These are phyloP conservation scores for Eciton burchellii DNA, from an alignment of 1,140 invertebrate species.

Conservation along the genomic window DNA sequence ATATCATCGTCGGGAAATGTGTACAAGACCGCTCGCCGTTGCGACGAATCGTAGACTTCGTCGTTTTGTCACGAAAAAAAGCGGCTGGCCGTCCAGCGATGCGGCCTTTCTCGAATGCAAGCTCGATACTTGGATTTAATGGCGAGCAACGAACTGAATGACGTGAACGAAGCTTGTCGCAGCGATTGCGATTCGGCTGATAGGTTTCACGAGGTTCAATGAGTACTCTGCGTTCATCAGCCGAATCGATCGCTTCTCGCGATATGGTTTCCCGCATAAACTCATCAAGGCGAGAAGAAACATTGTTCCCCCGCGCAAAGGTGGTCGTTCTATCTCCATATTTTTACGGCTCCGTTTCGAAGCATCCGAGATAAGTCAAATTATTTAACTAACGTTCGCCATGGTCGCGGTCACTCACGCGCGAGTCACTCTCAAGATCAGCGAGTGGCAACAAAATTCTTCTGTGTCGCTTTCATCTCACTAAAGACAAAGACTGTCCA, in stretches of 20 bases:
- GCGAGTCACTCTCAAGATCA: too few species aligned
- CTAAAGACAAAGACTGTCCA: too few species aligned
- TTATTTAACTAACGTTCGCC: neutral
- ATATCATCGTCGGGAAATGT: conserved; percentile 29
- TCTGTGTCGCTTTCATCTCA: too few species aligned
- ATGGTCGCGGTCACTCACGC: too few species aligned
- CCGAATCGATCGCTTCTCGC: conserved; percentile 11
- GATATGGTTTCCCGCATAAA: conserved; percentile 13
- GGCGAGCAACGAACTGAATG: conserved; percentile 25
- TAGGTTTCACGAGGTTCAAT: conserved; percentile 48
- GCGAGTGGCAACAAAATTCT: too few species aligned
- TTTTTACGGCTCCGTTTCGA: neutral
- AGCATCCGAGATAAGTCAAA: neutral
- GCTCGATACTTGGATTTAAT: conserved; percentile 12
- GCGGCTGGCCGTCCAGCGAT: neutral
- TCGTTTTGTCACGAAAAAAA: conserved; percentile 18
- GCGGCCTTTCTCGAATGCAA: conserved; percentile 13
- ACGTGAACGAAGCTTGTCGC: conserved; percentile 35
- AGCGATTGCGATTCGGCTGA: conserved; percentile 35
- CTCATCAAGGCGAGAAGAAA: neutral
- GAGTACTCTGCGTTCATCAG: conserved; percentile 18
- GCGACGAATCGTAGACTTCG: conserved; percentile 35
- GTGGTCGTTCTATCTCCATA: neutral
- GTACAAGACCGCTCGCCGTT: conserved; percentile 24
- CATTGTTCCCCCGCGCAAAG: too few species aligned